Base-by-base conservation (phyloP, 2,113 vertebrate species). In the Channa argus region DNA sequence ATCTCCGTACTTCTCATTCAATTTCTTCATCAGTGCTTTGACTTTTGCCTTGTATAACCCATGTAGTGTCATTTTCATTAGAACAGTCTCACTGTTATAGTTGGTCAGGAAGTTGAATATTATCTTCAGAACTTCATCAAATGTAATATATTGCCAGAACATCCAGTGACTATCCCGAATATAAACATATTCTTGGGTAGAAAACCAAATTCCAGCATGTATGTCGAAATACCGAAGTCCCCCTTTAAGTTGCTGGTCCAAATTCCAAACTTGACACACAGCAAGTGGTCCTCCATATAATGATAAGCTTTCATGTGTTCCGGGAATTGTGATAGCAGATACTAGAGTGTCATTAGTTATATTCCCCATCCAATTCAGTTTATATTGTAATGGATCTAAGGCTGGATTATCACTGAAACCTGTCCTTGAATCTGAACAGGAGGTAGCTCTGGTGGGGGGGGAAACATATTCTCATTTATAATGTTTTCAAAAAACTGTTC, bases 171-270 rank as follows among this genome's bases (percentile, higher is more conserved):
- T 71, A 15, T 90, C 61, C 4, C 7, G 11, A 5, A 87, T 38
- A 38, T 70, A 41, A 7, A 87, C 3, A 0, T 54, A 1, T 0
- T 74, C 10, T 24, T 75, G 13, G 2, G 0, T 5, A 0, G n/a
- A 5, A 0, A 64, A 3, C 64, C 54, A 63, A 5, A 61, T 67
- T 1, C 74, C 66, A 41, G 51, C 70, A 3, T 86, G 80, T 0
- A 93, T 0, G 47, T 92, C 89, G 49, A 94, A 88, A 66, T 84
- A 94, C 6, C 92, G 75, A 5, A 94, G 3, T 24, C 93, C 93
- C 8, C 74, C 85, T 3, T 76, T 65, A 11, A 94, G 87, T 46
- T 94, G 93, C n/a, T 77, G 8, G 3, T 69, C 55, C 47, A 94
- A 46, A 5, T 65, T 75, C 91, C 90, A 94, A 14, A 79, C 80